Conservation (phyloP, 1,140 invertebrate species). For the Scylla paramamosain region DNA sequence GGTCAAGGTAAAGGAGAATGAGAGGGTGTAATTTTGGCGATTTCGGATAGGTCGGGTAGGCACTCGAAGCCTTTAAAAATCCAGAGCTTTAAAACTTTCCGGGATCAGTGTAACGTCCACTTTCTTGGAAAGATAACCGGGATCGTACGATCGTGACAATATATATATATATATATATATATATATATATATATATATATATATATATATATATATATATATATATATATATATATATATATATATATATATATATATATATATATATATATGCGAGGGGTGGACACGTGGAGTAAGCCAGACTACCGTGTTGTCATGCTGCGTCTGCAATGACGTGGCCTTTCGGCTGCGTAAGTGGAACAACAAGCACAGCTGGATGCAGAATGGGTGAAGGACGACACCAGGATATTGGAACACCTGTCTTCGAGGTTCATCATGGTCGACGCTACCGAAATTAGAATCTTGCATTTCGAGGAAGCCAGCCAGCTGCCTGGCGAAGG, state of each 20-base stretch:
- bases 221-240: not conserved
- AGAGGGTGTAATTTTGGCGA: not conserved
- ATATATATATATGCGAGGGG: not conserved
- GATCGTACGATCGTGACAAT: too few relatives aligned
- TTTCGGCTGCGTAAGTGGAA: not conserved
- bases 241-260: too few relatives aligned
- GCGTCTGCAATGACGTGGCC: not conserved
- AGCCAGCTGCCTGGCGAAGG: not conserved
- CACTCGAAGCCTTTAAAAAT: too few relatives aligned
- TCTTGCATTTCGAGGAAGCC: not conserved
- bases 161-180: too few relatives aligned
- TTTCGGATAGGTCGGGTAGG: too few relatives aligned
- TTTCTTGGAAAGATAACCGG: too few relatives aligned
- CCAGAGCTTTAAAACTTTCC: too few relatives aligned
- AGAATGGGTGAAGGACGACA: not conserved
- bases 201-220: not conserved
- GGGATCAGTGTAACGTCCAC: too few relatives aligned
- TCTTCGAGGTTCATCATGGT: not conserved
- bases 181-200: not conserved
- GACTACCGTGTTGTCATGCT: not conserved
- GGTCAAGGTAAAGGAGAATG: not conserved
- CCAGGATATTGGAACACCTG: not conserved
- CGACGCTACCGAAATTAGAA: not conserved
- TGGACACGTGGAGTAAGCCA: not conserved
- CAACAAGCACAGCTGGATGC: not conserved